A percentile compares a stretch with the other conserved stretches of the same genome.
Evolutionary conservation across 1,140 invertebrate species (phyloP).

Genomic region (Pectinophora gossypiella): DNA sequence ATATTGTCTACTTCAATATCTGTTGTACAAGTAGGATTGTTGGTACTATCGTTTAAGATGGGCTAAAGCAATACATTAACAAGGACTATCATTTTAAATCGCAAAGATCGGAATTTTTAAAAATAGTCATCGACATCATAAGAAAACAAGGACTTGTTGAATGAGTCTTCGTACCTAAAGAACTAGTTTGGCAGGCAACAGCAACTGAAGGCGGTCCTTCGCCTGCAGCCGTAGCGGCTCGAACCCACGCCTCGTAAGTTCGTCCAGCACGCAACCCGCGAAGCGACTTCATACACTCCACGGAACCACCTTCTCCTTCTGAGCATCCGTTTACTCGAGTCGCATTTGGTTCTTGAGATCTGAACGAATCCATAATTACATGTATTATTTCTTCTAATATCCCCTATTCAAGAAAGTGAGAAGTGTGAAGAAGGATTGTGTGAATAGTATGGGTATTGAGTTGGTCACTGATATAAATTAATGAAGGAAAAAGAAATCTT

Average conservation of each 20-base stretch:
- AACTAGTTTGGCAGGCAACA: slow-evolving; percentile 63
- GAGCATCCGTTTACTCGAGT: slow-evolving; percentile 57
- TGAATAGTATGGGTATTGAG: too few relatives aligned
- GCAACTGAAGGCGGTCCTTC: slow-evolving; percentile 79
- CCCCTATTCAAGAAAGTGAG: too few relatives aligned
- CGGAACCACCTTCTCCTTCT: slow-evolving; percentile 37
- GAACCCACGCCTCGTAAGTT: slow-evolving; percentile 90
- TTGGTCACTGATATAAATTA: too few relatives aligned
- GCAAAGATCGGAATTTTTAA: too few relatives aligned
- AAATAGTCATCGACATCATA: too few relatives aligned
- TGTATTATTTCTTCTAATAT: background rate
- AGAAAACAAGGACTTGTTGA: background rate
- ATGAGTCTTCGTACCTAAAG: slow-evolving; percentile 43
- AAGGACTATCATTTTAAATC: too few relatives aligned
- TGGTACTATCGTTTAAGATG: too few relatives aligned
- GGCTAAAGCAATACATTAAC: too few relatives aligned
- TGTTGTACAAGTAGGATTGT: too few relatives aligned
- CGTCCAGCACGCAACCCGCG: slow-evolving; percentile 81
- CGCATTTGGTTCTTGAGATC: slow-evolving; percentile 76
- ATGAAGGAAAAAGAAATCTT: too few relatives aligned
- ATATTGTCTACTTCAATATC: too few relatives aligned
- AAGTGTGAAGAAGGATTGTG: too few relatives aligned
- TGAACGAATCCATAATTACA: slow-evolving; percentile 18
- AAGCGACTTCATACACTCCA: slow-evolving; percentile 70
- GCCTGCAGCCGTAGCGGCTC: slow-evolving; percentile 85